A percentile compares a stretch with the other conserved stretches of the same genome.
Evolutionary conservation across 2,888 invertebrate genomes (phyloP).

Genomic region (Orthosia cruda): DNA sequence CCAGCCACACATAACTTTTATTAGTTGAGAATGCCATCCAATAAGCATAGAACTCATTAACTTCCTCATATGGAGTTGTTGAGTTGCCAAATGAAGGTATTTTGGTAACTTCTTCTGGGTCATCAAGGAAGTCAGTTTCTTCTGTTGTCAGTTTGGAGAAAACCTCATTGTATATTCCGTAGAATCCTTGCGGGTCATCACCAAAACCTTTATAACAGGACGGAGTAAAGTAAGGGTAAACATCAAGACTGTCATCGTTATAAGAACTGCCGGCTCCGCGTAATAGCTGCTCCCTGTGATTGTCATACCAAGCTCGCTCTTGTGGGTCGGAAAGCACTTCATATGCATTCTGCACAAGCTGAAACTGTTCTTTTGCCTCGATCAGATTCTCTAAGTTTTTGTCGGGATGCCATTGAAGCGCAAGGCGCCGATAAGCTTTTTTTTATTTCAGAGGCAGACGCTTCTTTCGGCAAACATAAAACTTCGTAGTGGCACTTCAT

Average conservation of each 20-base stretch:
- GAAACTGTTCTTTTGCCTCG: constrained; percentile 98
- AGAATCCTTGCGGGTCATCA: constrained; percentile 98
- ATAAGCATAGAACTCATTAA: constrained; percentile 97
- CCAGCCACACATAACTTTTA: constrained; percentile 97
- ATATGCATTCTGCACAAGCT: constrained; percentile 98
- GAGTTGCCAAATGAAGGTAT: constrained; percentile 97
- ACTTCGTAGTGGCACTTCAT: constrained; percentile 99
- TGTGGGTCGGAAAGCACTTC: constrained; percentile 98
- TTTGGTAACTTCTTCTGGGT: constrained; percentile 93
- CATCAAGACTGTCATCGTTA: constrained; percentile 97
- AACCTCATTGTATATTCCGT: constrained; percentile 95
- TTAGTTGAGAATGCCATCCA: constrained; percentile 99
- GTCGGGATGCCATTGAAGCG: constrained; percentile 98
- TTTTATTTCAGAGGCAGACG: constrained; percentile 96
- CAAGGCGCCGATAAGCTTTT: constrained; percentile 97
- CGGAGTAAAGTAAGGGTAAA: constrained; percentile 97
- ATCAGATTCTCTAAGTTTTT: constrained; percentile 96
- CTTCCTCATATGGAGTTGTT: constrained; percentile 95
- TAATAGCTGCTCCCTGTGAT: constrained; percentile 98
- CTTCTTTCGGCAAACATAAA: constrained; percentile 95
- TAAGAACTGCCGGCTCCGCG: constrained; percentile 96
- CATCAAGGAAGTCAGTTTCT: constrained; percentile 96
- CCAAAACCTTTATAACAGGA: constrained; percentile 98
- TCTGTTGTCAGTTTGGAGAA: constrained; percentile 97
- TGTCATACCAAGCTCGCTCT: constrained; percentile 99